Conservation (phyloP, 2,797 vertebrate species). For the Decapterus maruadsi region DNA sequence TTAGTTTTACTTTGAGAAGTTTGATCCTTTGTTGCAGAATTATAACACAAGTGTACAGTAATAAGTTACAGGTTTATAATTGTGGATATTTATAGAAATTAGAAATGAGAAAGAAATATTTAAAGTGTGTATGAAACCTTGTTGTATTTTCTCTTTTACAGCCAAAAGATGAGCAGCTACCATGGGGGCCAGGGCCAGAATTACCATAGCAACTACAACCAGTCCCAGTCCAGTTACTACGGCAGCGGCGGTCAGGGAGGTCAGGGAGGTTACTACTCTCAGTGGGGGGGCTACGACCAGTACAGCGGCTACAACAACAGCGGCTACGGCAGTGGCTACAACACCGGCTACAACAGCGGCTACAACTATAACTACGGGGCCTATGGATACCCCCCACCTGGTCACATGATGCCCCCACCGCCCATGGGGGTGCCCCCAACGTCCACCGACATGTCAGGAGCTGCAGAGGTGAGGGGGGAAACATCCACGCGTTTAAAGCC, state of each 20-base stretch:
- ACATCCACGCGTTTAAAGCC: not conserved
- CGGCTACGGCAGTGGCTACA: slow-evolving; percentile 74
- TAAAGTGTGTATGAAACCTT: too few relatives aligned
- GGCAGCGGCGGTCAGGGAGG: slow-evolving; percentile 62
- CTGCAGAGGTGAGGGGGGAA: slow-evolving; percentile 83
- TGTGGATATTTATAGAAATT: not conserved
- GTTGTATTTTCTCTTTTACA: slow-evolving; percentile 53
- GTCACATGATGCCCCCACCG: slow-evolving; percentile 86
- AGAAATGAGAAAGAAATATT: not conserved
- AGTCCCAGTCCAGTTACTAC: slow-evolving; percentile 79
- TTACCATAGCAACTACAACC: slow-evolving; percentile 85
- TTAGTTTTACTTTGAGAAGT: not conserved
- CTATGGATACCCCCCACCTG: slow-evolving; percentile 88
- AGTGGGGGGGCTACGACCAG: slow-evolving; percentile 92
- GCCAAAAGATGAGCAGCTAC: slow-evolving; percentile 88
- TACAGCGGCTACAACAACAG: slow-evolving; percentile 84
- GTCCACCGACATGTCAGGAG: slow-evolving; percentile 82
- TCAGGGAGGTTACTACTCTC: slow-evolving; percentile 83
- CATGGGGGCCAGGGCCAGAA: slow-evolving; percentile 83
- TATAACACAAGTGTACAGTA: not conserved
- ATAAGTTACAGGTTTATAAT: not conserved
- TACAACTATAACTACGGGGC: slow-evolving; percentile 86
- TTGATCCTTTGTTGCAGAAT: not conserved
- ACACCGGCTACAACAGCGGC: slow-evolving; percentile 75
- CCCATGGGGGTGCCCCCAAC: slow-evolving; percentile 83